phyloP scores from a whole-genome alignment of 92 coral and sea anemone species.

The Zoanthus sansibaricus region DNA sequence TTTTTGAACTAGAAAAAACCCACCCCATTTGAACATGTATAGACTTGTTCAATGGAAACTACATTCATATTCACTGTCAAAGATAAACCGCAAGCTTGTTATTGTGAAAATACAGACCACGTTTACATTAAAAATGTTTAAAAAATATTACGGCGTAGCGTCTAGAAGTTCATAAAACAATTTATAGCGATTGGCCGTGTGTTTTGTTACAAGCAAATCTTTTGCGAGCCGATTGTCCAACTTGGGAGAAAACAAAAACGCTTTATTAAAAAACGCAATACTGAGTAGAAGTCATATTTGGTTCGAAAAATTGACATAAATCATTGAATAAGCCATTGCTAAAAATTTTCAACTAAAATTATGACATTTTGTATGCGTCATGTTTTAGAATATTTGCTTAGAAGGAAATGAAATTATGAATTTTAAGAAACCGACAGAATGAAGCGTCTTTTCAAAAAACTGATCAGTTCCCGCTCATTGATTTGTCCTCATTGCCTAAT shows the following conservation, averaged over 20 bases:
- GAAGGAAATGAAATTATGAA: background rate
- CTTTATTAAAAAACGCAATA: background rate
- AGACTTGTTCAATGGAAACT: background rate
- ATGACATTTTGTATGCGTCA: background rate
- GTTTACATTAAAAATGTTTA: background rate
- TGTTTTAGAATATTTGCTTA: background rate
- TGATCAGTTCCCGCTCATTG: too few species aligned
- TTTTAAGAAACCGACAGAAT: background rate
- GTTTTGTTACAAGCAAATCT: background rate
- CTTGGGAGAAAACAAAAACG: background rate
- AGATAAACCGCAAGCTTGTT: background rate
- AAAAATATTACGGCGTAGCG: conserved; percentile 1
- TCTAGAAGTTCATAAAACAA: background rate
- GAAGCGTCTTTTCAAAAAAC: background rate
- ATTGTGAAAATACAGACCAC: background rate
- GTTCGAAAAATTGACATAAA: conserved; percentile 7
- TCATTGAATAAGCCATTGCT: background rate
- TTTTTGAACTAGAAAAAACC: background rate
- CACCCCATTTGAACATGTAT: background rate
- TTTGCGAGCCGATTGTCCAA: background rate
- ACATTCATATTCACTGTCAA: background rate
- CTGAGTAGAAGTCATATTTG: background rate
- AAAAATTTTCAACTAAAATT: background rate
- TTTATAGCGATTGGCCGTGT: background rate
- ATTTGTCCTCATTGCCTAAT: background rate